Base-by-base conservation (phyloP, 2,888 invertebrate genomes). In the Dysmachus trigonus region DNA sequence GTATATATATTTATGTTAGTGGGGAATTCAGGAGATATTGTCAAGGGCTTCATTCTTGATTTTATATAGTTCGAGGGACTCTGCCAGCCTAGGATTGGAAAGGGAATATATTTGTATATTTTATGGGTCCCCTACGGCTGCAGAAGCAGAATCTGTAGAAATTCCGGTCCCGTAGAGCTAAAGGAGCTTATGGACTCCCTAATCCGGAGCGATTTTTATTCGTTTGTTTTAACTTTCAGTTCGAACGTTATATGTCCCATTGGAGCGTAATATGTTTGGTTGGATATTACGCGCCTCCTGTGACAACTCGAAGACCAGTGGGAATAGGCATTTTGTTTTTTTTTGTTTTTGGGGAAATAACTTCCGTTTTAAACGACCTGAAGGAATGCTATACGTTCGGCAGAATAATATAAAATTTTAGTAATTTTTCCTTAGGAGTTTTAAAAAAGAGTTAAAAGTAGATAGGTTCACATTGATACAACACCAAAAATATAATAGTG, bases 91-190 rank as follows among this genome's bases (percentile, higher is more conserved):
- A 62, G 83, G 83, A 83, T 62, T 35, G 83, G 35, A 13, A 18
- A 53, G 83, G 51, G 53, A 81, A 62, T 71, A 72, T 71, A 62
- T 62, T 62, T 62, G 62, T 62, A 72, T 83, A 83, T 83, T 83
- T 83, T 83, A 83, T 83, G 71, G 62, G 53, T 83, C 83, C 83
- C 83, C 83, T 72, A 83, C 30, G 83, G 62, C 35, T 33, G 8
- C 15, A 18, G 83, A 31, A 71, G 53, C 13, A 62, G 83, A 83
- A 83, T 83, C 76, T 76, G 41, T 76, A 35, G 33, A 76, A 76
- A 76, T 76, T 76, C 76, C 38, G 35, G 62, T 18, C 22, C 76
- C 33, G 33, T 33, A 76, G 76, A 38, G 38, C 38, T 76, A 33
- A 76, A 38, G 76, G 38, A 38, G 76, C 38, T 76, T 76, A 76